These are phyloP conservation scores for Hedya salicella DNA, from an alignment of 2,888 invertebrate genomes.

Conservation along the genomic window DNA sequence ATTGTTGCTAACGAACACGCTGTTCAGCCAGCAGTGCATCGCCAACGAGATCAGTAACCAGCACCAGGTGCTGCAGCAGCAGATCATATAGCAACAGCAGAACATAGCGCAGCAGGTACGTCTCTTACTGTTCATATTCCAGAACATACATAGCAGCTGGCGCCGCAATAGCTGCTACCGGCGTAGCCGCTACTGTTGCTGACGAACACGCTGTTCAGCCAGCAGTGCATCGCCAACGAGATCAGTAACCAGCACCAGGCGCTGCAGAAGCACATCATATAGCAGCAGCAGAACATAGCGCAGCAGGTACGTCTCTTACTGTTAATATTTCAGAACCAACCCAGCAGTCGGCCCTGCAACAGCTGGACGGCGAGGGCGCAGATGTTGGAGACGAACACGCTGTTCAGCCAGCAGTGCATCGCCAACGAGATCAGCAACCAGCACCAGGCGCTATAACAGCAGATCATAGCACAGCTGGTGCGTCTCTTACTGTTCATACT, in stretches of 20 bases:
- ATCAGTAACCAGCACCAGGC: conserved; percentile 79
- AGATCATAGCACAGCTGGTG: conserved; percentile 73
- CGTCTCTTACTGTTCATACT: neutral
- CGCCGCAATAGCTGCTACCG: conserved; percentile 64
- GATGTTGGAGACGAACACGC: conserved; percentile 59
- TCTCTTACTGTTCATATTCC: neutral
- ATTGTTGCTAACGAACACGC: conserved; percentile 59
- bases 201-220: conserved; percentile 62
- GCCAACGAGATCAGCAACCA: conserved; percentile 73
- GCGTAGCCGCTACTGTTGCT: conserved; percentile 62
- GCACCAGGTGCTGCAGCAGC: conserved; percentile 83
- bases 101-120: conserved; percentile 70
- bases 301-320: conserved; percentile 57
- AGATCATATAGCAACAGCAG: conserved; percentile 79
- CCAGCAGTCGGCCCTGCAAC: conserved; percentile 67
- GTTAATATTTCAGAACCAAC: neutral
- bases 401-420: conserved; percentile 68
- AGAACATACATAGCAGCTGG: conserved; percentile 59
- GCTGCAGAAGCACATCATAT: conserved; percentile 81
- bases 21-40: conserved; percentile 68
- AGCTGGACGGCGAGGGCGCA: conserved; percentile 60
- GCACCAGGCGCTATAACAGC: conserved; percentile 83
- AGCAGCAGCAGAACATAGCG: conserved; percentile 78
- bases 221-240: conserved; percentile 68
- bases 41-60: conserved; percentile 73